These are phyloP conservation scores for Danaus melanippus DNA, from an alignment of 1,140 invertebrate species.

Conservation along the genomic window DNA sequence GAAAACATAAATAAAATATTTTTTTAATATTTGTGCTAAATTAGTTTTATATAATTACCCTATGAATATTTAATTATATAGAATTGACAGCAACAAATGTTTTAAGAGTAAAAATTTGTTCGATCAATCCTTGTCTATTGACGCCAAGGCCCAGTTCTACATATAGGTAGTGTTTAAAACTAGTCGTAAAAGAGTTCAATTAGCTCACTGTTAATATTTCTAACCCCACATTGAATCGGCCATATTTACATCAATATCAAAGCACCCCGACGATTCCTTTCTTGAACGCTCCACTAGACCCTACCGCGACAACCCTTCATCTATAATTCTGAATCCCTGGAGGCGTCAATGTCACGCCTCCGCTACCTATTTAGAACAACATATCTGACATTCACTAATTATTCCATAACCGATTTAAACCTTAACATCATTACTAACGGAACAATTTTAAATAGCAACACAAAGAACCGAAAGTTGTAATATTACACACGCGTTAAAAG, in stretches of 20 bases:
- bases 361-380: conserved; percentile 52
- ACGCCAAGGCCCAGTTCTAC: too few relatives aligned
- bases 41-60: too few relatives aligned
- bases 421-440: conserved; percentile 19
- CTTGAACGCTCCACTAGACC: conserved; percentile 51
- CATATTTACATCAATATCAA: conserved; percentile 55
- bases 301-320: conserved; percentile 61
- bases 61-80: too few relatives aligned
- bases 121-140: too few relatives aligned
- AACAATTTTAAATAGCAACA: conserved; percentile 16
- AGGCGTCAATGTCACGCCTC: conserved; percentile 68
- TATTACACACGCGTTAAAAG: conserved; percentile 53
- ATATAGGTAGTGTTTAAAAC: too few relatives aligned
- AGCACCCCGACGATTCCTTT: conserved; percentile 35
- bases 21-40: too few relatives aligned
- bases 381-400: conserved; percentile 36
- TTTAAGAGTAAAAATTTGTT: too few relatives aligned
- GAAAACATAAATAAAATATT: too few relatives aligned
- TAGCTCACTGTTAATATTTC: too few relatives aligned
- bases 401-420: conserved; percentile 19
- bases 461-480: conserved; percentile 38
- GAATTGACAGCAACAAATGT: too few relatives aligned
- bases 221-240: conserved; percentile 18
- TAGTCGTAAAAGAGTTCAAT: too few relatives aligned
- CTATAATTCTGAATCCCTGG: conserved; percentile 57